phyloP scores from a whole-genome alignment of 2,797 vertebrate genomes.

The Scarus forsteni region DNA sequence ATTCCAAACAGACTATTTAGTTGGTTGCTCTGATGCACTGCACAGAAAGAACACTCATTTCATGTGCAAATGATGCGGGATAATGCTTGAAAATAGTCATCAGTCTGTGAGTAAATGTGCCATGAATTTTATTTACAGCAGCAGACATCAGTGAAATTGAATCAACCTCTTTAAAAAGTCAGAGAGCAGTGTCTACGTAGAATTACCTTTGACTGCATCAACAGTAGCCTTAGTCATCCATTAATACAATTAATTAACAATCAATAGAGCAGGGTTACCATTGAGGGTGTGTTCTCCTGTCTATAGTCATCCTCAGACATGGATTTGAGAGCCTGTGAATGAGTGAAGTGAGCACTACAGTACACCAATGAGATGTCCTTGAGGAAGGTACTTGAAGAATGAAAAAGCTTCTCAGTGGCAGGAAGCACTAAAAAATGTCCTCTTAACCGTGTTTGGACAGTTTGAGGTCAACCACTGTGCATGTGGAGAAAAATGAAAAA shows the following conservation, averaged over 20 bases:
- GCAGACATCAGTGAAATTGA: too few species aligned
- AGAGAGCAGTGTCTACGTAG: too few species aligned
- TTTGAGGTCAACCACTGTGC: background rate
- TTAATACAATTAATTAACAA: background rate
- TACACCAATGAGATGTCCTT: conserved; percentile 28
- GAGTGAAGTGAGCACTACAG: conserved; percentile 21
- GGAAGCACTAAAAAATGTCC: conserved; percentile 3
- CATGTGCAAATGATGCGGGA: too few species aligned
- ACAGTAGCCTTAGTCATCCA: too few species aligned
- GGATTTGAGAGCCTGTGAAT: conserved; percentile 12
- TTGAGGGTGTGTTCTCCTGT: background rate
- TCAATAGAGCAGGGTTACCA: background rate
- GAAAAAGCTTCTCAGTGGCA: conserved; percentile 14
- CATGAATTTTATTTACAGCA: too few species aligned
- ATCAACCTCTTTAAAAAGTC: too few species aligned
- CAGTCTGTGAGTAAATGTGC: too few species aligned
- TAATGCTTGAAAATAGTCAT: too few species aligned
- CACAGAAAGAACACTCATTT: too few species aligned
- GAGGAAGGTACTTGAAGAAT: conserved; percentile 22
- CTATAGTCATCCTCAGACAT: background rate
- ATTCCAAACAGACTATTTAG: too few species aligned
- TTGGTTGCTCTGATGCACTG: too few species aligned
- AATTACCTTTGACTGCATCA: too few species aligned
- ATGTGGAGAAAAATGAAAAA: background rate
- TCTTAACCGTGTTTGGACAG: conserved; percentile 3